Conservation (phyloP, 2,113 vertebrate species). For the Chamaea fasciata region DNA sequence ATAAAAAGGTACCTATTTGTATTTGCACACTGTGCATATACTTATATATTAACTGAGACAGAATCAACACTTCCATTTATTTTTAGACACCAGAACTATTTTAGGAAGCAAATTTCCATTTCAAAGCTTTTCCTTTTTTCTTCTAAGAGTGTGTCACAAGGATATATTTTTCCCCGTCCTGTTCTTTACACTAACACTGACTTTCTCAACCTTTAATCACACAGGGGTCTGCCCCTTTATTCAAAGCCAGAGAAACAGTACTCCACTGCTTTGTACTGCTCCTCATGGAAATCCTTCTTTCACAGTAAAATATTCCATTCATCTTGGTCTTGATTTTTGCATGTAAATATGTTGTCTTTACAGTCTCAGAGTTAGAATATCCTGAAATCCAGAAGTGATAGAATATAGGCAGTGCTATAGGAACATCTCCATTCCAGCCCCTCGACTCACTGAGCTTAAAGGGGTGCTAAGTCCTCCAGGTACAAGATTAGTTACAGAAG, state of each 20-base stretch:
- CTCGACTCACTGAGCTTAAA: background rate
- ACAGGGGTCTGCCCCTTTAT: background rate
- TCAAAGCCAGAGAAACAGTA: background rate
- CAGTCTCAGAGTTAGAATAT: background rate
- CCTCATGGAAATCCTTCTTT: background rate
- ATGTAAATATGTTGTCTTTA: background rate
- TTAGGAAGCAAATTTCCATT: background rate
- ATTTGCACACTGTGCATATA: background rate
- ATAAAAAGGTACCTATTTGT: background rate
- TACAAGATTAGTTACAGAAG: background rate
- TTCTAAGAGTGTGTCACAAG: fast-evolving
- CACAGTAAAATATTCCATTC: background rate
- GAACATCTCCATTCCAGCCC: background rate
- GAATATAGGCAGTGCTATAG: background rate
- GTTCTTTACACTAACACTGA: background rate
- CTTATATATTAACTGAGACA: background rate
- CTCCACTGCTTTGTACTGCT: background rate
- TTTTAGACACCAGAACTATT: background rate
- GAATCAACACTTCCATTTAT: background rate
- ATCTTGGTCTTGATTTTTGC: background rate
- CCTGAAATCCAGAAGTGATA: background rate
- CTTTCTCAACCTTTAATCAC: background rate
- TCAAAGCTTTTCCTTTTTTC: background rate
- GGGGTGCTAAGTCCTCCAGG: background rate
- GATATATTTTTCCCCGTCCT: background rate